Evolutionary conservation across 2,797 vertebrate species (phyloP).

Genomic region (Eleutherodactylus coqui): DNA sequence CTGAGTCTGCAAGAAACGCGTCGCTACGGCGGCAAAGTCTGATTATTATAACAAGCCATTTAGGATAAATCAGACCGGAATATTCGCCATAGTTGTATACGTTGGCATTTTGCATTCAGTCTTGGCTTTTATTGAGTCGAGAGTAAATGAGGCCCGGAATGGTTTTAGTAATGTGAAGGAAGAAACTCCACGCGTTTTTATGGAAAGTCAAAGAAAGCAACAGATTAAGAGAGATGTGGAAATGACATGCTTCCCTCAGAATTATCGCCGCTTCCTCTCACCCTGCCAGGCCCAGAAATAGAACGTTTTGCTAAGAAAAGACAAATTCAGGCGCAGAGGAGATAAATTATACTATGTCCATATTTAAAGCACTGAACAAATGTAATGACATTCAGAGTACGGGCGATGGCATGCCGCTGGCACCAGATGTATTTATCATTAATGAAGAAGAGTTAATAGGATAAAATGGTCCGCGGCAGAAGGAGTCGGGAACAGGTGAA

Average conservation of each 20-base stretch:
- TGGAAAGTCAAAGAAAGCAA: constrained; percentile 60
- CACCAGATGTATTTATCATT: constrained; percentile 7
- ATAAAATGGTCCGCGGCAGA: background rate
- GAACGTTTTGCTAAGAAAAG: constrained; percentile 6
- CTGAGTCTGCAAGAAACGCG: constrained; percentile 73
- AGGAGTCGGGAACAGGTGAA: background rate
- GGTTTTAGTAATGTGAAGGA: constrained; percentile 62
- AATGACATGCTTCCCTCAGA: background rate
- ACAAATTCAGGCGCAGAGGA: background rate
- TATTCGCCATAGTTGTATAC: constrained; percentile 63
- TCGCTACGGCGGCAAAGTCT: constrained; percentile 70
- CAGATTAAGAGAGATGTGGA: constrained; percentile 33
- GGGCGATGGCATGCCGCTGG: background rate
- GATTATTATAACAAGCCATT: constrained; percentile 71
- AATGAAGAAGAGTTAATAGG: background rate
- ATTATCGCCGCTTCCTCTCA: constrained; percentile 6
- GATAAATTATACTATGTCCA: constrained; percentile 17
- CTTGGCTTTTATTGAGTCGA: constrained; percentile 64
- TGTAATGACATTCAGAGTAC: background rate
- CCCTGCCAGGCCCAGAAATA: constrained; percentile 14
- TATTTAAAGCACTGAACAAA: constrained; percentile 6
- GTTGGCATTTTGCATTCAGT: constrained; percentile 62
- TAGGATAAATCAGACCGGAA: constrained; percentile 72
- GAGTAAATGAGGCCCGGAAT: constrained; percentile 70
- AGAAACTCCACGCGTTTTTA: constrained; percentile 68